phyloP scores from a whole-genome alignment of 2,888 invertebrate genomes.

The Epirrhoe alternata region DNA sequence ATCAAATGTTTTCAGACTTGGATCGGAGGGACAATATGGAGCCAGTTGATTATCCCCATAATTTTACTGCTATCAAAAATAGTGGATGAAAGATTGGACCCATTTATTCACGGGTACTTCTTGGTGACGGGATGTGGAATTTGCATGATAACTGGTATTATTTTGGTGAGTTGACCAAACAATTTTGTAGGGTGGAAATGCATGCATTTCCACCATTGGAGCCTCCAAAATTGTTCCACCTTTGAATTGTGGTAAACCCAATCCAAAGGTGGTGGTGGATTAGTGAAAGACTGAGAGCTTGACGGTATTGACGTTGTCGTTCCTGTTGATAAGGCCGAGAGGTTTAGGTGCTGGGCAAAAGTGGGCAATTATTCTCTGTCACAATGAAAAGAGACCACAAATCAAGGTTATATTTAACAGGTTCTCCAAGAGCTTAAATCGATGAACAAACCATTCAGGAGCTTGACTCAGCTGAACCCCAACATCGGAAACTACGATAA shows the following conservation, averaged over 20 bases:
- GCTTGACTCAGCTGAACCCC: not conserved
- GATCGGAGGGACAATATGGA: slow-evolving; percentile 72
- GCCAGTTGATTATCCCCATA: slow-evolving; percentile 66
- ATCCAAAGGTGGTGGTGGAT: no score
- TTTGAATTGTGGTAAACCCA: no score
- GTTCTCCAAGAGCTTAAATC: slow-evolving; percentile 25
- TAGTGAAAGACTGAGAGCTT: no score
- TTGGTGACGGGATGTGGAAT: slow-evolving; percentile 55
- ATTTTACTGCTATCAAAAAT: slow-evolving; percentile 64
- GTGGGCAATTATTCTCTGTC: no score
- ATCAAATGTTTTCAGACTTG: slow-evolving; percentile 47
- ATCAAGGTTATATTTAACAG: slow-evolving; percentile 13
- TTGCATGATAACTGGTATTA: slow-evolving; percentile 39
- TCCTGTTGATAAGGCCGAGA: no score
- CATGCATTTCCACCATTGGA: no score
- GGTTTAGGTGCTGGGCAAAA: no score
- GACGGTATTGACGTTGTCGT: no score
- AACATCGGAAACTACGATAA: slow-evolving; percentile 4
- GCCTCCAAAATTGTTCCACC: no score
- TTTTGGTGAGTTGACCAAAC: slow-evolving; percentile 19
- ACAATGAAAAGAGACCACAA: no score
- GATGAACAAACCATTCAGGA: slow-evolving; percentile 5
- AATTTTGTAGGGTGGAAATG: no score
- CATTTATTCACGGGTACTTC: slow-evolving; percentile 61
- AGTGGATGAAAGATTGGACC: slow-evolving; percentile 53